Conservation (phyloP, 2,888 invertebrate species). For the Dioctria linearis region DNA sequence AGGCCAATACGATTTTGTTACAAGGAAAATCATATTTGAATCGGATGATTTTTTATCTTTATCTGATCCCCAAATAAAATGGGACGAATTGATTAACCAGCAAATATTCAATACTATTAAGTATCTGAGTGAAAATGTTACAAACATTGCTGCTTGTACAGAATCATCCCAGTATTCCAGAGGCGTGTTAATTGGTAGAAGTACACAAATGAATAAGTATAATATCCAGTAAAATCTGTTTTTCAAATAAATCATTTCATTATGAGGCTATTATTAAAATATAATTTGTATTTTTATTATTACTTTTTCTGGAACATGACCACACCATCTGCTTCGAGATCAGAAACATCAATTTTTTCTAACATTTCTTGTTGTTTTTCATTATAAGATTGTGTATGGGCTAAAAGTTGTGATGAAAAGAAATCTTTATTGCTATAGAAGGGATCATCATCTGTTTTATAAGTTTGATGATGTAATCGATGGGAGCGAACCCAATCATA, state of each 20-base stretch:
- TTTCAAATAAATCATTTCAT: no score
- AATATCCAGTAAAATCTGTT: slow-evolving; percentile 80
- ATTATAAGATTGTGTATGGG: slow-evolving; percentile 79
- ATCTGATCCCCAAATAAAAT: slow-evolving; percentile 81
- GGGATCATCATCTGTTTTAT: slow-evolving; percentile 84
- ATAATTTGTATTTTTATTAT: slow-evolving; percentile 13
- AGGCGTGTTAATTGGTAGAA: slow-evolving; percentile 84
- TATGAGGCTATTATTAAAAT: slow-evolving; percentile 55
- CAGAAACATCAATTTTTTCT: slow-evolving; percentile 82
- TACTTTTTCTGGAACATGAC: slow-evolving; percentile 88
- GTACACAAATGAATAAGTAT: slow-evolving; percentile 76
- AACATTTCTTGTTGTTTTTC: slow-evolving; percentile 77
- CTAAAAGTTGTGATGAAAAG: slow-evolving; percentile 83
- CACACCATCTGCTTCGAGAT: slow-evolving; percentile 82
- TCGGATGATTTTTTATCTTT: slow-evolving; percentile 81
- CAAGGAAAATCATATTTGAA: slow-evolving; percentile 82
- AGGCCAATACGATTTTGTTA: slow-evolving; percentile 84
- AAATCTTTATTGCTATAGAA: slow-evolving; percentile 86
- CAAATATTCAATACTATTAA: slow-evolving; percentile 77
- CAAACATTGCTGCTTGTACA: slow-evolving; percentile 75
- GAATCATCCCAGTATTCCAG: slow-evolving; percentile 85
- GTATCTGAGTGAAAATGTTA: slow-evolving; percentile 81
- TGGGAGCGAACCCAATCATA: slow-evolving; percentile 89
- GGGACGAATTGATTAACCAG: slow-evolving; percentile 83
- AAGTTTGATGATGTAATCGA: slow-evolving; percentile 85